phyloP scores from a whole-genome alignment of 92 coral and sea anemone genomes.

The Palythoa caribaeorum region DNA sequence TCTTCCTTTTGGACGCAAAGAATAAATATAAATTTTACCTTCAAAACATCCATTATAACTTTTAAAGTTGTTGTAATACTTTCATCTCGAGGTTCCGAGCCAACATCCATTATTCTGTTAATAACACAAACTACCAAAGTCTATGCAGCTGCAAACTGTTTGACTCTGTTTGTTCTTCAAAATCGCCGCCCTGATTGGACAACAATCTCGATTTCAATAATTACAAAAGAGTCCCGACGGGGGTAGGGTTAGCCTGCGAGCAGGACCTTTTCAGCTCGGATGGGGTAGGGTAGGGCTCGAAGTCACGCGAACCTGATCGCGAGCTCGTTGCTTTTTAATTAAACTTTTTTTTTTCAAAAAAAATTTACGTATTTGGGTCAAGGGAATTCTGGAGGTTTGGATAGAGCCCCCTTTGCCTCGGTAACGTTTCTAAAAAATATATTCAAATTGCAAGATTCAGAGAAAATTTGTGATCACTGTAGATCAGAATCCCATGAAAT shows the following conservation, averaged over 20 bases:
- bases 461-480: no score
- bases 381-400: no score
- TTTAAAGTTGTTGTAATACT: slow-evolving; percentile 83
- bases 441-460: no score
- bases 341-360: no score
- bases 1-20: not conserved
- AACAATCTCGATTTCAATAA: slow-evolving; percentile 15
- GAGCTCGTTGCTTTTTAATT: no score
- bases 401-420: no score
- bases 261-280: no score
- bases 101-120: slow-evolving; percentile 21
- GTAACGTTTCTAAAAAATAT: no score
- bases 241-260: not conserved
- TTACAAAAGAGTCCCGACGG: not conserved
- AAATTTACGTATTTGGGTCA: no score
- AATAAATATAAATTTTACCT: slow-evolving; percentile 52
- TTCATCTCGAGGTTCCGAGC: slow-evolving; percentile 66
- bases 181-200: slow-evolving; percentile 83
- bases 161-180: slow-evolving; percentile 69
- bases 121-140: not conserved
- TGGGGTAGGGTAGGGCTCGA: no score
- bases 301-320: no score
- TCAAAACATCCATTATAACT: slow-evolving; percentile 90
- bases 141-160: slow-evolving; percentile 11
- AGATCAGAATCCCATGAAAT: no score